Conservation (phyloP, 2,888 invertebrate genomes). For the Slavum lentiscoides region DNA sequence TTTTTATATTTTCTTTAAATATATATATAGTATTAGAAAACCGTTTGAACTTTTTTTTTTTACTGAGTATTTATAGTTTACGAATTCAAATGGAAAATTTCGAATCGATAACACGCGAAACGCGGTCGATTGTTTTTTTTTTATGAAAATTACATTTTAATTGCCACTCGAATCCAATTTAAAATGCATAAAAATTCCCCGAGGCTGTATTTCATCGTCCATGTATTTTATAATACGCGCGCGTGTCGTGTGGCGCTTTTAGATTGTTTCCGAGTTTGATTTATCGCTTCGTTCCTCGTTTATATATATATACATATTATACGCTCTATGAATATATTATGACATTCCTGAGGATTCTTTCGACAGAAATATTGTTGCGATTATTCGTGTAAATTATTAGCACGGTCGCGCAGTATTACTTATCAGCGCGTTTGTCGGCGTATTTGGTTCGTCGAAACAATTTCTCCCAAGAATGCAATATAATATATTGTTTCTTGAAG, state of each 20-base stretch:
- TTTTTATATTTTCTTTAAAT: neutral
- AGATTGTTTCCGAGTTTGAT: slow-evolving; percentile 7
- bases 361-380: neutral
- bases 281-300: slow-evolving; percentile 3
- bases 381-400: neutral
- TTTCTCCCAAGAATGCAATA: too few species aligned
- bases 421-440: too few species aligned
- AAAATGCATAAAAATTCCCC: slow-evolving; percentile 32
- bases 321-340: neutral
- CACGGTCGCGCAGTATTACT: too few species aligned
- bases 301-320: neutral
- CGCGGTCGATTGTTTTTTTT: too few species aligned
- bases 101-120: too few species aligned
- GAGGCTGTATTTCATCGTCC: slow-evolving; percentile 9
- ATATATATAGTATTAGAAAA: neutral
- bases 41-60: neutral
- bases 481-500: too few species aligned
- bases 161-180: slow-evolving; percentile 3
- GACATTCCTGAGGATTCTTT: neutral
- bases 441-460: too few species aligned
- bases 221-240: neutral
- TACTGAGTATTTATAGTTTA: too few species aligned
- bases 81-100: too few species aligned
- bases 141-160: slow-evolving; percentile 11
- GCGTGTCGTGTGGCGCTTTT: slow-evolving; percentile 25